Base-by-base conservation (phyloP, 2,113 vertebrate species). In the Aix galericulata region DNA sequence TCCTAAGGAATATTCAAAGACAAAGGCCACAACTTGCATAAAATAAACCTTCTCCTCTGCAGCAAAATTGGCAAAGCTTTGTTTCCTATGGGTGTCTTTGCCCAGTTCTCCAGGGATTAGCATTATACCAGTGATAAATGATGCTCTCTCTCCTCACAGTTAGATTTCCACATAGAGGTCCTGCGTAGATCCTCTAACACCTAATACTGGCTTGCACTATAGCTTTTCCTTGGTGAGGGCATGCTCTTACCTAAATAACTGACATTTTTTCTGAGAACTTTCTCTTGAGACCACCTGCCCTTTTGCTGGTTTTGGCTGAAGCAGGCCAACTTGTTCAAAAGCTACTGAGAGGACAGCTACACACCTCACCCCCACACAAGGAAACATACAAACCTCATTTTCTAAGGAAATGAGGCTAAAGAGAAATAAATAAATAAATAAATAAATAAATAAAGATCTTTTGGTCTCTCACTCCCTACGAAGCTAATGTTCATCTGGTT, bases 401-500 rank as follows among this genome's bases (percentile, higher is more conserved):
- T 67, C 60, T 82, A 55, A 81, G 77, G 58, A 89, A 94, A 94
- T 82, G 11, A 92, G 86, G 53, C 53, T 94, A 83, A 92, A 89
- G 94, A 48, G 14, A 5, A 76, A 23, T 53, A 86, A 94, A 82
- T 13, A 13, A 81, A 46, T 8, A 46, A 81, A 46, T 8, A 46
- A 93, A 79, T 10, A 81, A 83, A 40, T 12, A 40, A 91, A 89
- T 94, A 46, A 46, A 20, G 77, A 84, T 90, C 76, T 93, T 88
- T 67, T 81, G 53, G 62, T 76, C 38, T 95, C 68, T 91, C 91
- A 50, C 31, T 90, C 82, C 38, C 69, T 86, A 32, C 68, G 72
- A 94, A 94, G 75, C 73, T 73, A 82, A 92, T 4, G 21, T 86
- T 93, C 83, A 79, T 94, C 92, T 94, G 81, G 21, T 86, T 93